Percentiles rank a stretch among this genome's conserved stretches.
These are phyloP conservation scores for Blomia tropicalis DNA, from an alignment of 2,888 invertebrate species.

Conservation along the genomic window DNA sequence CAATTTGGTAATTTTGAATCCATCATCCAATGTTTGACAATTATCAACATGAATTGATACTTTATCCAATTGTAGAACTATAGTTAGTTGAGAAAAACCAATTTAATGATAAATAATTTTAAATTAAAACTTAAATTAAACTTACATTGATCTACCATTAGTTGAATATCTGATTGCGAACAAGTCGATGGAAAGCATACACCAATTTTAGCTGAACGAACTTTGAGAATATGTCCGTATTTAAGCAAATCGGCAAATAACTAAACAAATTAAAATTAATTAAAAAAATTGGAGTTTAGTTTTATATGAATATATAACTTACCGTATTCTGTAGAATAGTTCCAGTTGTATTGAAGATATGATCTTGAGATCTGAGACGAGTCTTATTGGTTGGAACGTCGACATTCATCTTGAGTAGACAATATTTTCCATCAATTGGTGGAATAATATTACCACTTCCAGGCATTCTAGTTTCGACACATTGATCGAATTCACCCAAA, in stretches of 20 bases:
- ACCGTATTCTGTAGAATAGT: constrained; percentile 21
- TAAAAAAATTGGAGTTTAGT: neutral
- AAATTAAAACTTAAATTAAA: neutral
- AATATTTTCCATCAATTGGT: constrained; percentile 22
- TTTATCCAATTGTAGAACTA: neutral
- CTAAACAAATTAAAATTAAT: constrained; percentile 2
- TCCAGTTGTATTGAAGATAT: constrained; percentile 21
- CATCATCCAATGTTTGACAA: neutral
- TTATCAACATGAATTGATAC: neutral
- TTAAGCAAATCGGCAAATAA: constrained; percentile 18
- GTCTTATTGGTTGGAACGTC: constrained; percentile 19
- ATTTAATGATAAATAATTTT: neutral
- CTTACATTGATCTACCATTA: constrained; percentile 18
- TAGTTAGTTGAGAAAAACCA: no score
- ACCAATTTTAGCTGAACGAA: constrained; percentile 26
- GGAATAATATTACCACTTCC: neutral
- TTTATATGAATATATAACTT: neutral
- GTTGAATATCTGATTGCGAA: constrained; percentile 25
- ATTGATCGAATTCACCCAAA: constrained; percentile 26
- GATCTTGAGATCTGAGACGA: constrained; percentile 6
- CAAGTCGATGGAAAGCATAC: constrained; percentile 29
- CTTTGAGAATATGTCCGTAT: constrained; percentile 25
- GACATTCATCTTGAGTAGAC: constrained; percentile 18
- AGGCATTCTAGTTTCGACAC: constrained; percentile 14
- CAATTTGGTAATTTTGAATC: neutral